A percentile compares a stretch with the other conserved stretches of the same genome.
phyloP scores from a whole-genome alignment of 2,113 vertebrate species.

The Podilymbus podiceps region DNA sequence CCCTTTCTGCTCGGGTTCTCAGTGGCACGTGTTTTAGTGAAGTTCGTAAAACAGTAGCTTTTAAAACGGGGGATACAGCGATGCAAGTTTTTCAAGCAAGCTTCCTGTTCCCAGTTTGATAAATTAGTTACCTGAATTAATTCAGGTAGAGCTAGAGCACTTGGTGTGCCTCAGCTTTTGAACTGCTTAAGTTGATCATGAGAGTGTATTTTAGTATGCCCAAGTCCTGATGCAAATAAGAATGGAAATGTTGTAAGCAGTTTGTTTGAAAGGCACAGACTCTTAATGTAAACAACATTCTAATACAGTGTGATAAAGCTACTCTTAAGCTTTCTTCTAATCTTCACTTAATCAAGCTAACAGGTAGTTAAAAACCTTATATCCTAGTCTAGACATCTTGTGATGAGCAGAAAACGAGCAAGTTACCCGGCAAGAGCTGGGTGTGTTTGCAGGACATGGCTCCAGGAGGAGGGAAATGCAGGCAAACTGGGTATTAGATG shows the following conservation, averaged over 20 bases:
- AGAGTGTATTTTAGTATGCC: neutral
- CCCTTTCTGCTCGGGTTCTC: neutral
- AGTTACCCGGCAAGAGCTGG: neutral
- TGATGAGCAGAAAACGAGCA: neutral
- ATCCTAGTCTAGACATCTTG: constrained; percentile 52
- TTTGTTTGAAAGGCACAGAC: neutral
- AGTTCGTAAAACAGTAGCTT: neutral
- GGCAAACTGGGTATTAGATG: neutral
- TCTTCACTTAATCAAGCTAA: constrained; percentile 35
- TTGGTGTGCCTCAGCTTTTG: neutral
- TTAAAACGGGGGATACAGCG: neutral
- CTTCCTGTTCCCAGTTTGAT: neutral
- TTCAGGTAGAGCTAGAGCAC: neutral
- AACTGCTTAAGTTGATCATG: neutral
- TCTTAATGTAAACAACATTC: neutral
- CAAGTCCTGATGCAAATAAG: neutral
- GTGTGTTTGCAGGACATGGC: neutral
- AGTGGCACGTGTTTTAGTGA: neutral
- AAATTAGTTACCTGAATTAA: neutral
- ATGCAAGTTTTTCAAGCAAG: neutral
- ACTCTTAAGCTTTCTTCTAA: constrained; percentile 28
- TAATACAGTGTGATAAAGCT: neutral
- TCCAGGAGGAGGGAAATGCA: neutral
- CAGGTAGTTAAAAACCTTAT: constrained; percentile 29
- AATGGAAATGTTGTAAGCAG: neutral